These are phyloP conservation scores for Phyllotreta cruciferae DNA, from an alignment of 2,888 invertebrate species.

Conservation along the genomic window DNA sequence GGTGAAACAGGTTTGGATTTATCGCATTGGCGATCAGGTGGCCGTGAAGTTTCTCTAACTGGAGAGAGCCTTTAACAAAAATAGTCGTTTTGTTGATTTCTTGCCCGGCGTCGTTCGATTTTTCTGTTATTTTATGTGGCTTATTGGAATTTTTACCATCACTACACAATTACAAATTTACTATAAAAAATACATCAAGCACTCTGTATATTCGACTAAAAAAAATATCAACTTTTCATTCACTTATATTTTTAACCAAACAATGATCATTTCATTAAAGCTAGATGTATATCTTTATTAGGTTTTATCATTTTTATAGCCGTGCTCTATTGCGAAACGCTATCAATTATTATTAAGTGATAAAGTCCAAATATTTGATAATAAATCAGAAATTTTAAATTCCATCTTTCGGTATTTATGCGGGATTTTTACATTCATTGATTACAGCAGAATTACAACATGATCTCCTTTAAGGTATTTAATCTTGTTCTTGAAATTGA, in stretches of 20 bases:
- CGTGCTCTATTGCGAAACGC: constrained; percentile 8
- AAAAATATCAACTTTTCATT: neutral
- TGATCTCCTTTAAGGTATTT: too few species aligned
- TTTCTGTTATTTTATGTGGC: too few species aligned
- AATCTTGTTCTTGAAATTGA: too few species aligned
- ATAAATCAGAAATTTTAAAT: constrained; percentile 1
- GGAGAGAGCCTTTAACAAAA: neutral
- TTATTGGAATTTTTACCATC: too few species aligned
- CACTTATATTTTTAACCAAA: neutral
- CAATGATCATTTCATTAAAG: constrained; percentile 4
- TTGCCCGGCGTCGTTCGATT: too few species aligned
- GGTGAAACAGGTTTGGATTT: constrained; percentile 16
- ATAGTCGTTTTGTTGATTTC: too few species aligned
- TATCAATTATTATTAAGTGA: constrained; percentile 20
- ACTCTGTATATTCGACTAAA: too few species aligned
- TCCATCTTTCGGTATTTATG: neutral
- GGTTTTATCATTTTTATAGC: constrained; percentile 18
- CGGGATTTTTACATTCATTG: constrained; percentile 45
- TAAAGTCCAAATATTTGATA: constrained; percentile 15
- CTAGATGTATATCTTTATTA: constrained; percentile 6
- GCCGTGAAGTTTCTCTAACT: constrained; percentile 3
- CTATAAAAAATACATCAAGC: too few species aligned
- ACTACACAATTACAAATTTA: too few species aligned
- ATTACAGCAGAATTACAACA: too few species aligned
- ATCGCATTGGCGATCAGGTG: constrained; percentile 17